Evolutionary conservation across 2,113 vertebrate species (phyloP), one percentile per base, ranked within the genome.

Genomic region (Urocynchramus pylzowi): DNA sequence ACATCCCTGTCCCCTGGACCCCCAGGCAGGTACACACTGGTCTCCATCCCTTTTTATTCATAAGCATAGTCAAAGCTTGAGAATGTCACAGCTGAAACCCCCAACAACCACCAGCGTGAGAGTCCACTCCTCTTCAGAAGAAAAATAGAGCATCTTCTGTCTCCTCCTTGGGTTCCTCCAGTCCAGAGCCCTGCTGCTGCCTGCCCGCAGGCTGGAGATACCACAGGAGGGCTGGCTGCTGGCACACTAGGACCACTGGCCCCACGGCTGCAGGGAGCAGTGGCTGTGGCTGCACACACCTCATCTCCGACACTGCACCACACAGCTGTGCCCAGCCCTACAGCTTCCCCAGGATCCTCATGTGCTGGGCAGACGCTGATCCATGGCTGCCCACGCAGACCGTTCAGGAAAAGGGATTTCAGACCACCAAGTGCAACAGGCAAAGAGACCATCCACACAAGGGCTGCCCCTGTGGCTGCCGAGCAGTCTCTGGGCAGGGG

Each of bases 41-140:
- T 76, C 74, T 79, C 78, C 63, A 73, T 88, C 87, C 85, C 93
- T 82, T 89, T 97, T 97, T 95, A 97, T 96, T 97, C 47, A 5
- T 90, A 91, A 87, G 95, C 93, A 74, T 35, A 75, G 30, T 87
- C 94, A 93, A 93, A 96, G 81, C 87, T 96, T 42, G 50, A 91
- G 67, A 89, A 91, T 12, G 30, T 68, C 81, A 64, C 37, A 95
- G 44, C 16, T 27, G 15, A 89, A 79, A 28, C 65, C 59, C 59
- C 75, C 82, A 61, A 0, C 53, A 60, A 53, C 45, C 69, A 67
- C 57, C 57, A 18, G 52, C 0, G 2, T 0, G 1, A 67, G 31
- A 65, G 84, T 88, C 71, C 82, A 50, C 52, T 44, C 30, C 67
- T 54, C 67, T 22, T 50, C 50, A 74, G 79, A 80, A 88, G 63